phyloP scores from a whole-genome alignment of 2,888 invertebrate species.

The Synergus umbraculus region DNA sequence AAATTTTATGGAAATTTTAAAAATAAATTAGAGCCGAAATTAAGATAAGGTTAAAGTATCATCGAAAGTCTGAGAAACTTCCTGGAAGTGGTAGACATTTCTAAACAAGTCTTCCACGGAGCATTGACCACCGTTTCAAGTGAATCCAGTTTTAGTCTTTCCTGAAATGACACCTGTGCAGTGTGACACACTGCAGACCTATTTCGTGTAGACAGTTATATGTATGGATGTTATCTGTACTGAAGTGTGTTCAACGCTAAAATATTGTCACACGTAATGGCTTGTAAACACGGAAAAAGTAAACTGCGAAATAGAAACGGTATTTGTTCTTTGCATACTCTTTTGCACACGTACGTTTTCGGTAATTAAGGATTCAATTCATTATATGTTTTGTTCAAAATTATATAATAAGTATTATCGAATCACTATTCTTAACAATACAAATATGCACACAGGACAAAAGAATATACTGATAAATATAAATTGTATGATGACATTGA shows the following conservation, averaged over 20 bases:
- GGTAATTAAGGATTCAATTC: no score
- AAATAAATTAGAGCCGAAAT: background rate
- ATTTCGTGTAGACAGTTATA: background rate
- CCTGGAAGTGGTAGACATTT: conserved; percentile 1
- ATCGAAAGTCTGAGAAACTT: background rate
- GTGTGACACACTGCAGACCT: background rate
- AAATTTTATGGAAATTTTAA: no score
- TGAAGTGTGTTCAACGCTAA: background rate
- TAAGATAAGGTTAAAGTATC: background rate
- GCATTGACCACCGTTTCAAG: background rate
- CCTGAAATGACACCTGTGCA: conserved; percentile 7
- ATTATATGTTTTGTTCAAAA: no score
- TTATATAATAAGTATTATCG: no score
- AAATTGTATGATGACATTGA: no score
- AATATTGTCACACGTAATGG: background rate
- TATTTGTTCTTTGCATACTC: no score
- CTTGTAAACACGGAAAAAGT: background rate
- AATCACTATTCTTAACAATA: no score
- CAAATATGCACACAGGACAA: no score
- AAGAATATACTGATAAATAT: no score
- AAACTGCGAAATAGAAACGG: background rate
- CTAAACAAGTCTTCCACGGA: background rate
- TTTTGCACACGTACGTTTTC: no score
- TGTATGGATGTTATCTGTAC: background rate
- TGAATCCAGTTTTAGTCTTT: conserved; percentile 7